phyloP scores from a whole-genome alignment of 2,888 invertebrate genomes.

The Amiota communis region DNA sequence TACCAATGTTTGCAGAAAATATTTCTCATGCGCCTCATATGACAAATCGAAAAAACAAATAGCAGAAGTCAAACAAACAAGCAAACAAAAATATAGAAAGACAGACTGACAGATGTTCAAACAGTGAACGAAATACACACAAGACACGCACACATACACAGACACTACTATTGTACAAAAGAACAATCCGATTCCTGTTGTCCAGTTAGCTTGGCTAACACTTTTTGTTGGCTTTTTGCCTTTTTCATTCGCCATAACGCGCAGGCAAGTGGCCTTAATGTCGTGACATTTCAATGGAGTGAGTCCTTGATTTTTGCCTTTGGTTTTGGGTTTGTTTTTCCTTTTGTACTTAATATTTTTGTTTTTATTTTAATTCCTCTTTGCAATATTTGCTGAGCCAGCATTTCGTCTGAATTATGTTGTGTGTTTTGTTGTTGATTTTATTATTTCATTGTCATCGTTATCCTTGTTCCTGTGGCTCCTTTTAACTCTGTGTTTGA shows the following conservation, averaged over 20 bases:
- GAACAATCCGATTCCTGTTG: slow-evolving; percentile 7
- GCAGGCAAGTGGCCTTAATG: slow-evolving; percentile 69
- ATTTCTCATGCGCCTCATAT: slow-evolving; percentile 57
- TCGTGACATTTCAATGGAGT: slow-evolving; percentile 56
- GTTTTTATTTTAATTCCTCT: slow-evolving; percentile 56
- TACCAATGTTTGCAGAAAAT: slow-evolving; percentile 63
- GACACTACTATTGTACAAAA: background rate
- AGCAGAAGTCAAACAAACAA: background rate
- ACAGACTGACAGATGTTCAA: background rate
- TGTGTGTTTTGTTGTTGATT: slow-evolving; percentile 57
- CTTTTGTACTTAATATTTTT: slow-evolving; percentile 15
- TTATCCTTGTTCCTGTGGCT: slow-evolving; percentile 16
- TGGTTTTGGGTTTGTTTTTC: slow-evolving; percentile 7
- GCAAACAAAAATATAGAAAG: background rate
- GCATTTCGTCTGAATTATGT: slow-evolving; percentile 63
- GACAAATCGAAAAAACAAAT: background rate
- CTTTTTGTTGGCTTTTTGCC: background rate
- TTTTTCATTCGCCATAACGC: slow-evolving; percentile 61
- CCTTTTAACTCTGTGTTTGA: background rate
- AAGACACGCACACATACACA: too few relatives aligned
- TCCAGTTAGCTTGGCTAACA: background rate
- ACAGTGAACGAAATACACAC: background rate
- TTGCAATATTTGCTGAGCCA: slow-evolving; percentile 61
- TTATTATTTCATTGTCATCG: slow-evolving; percentile 48
- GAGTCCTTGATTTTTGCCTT: slow-evolving; percentile 35